Base-by-base conservation (phyloP, 2,797 vertebrate genomes). In the Sylvilagus floridanus region DNA sequence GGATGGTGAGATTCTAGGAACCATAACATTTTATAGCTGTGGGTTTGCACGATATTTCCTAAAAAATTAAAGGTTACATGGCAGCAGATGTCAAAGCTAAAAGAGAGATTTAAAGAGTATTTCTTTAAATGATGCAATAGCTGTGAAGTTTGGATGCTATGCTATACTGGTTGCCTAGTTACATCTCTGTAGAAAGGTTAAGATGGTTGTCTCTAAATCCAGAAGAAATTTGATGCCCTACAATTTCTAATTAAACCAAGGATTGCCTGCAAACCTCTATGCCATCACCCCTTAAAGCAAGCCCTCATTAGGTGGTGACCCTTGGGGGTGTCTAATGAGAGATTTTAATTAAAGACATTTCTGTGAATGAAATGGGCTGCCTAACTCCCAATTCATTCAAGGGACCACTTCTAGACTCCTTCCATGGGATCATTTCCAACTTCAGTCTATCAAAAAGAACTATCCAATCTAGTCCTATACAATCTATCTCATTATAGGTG, bases 1-100 rank as follows among this genome's bases (percentile, higher is more conserved):
- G 68, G 21, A 81, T 2, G 2, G 69, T 69, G 79, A 26, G 54
- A 86, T 93, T 94, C 95, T 54, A 95, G 86, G 89, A 94, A 92
- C 47, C 65, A 75, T 47, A 63, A 32, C 50, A 63, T 28, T 14
- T 90, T 81, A 90, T 32, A 95, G 72, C 2, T 28, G 60, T n/a
- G 84, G 54, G 30, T 26, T 69, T 88, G 84, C 54, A 87, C 75
- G 94, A 63, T 95, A 95, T 96, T 96, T 97, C 94, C 93, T 81
- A 96, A 96, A 92, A 94, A 96, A 95, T 90, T 88, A 94, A 96
- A 95, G 76, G 84, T 88, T 95, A 90, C 66, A 85, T 8, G 68
- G 62, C 65, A 92, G 66, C 87, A 88, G 69, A 96, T 84, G 96
- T 79, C 92, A 94, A 94, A 85, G 2, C 93, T 73, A 32, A 21